Evolutionary conservation across 2,888 invertebrate genomes (phyloP).

Genomic region (Dusona sp.): DNA sequence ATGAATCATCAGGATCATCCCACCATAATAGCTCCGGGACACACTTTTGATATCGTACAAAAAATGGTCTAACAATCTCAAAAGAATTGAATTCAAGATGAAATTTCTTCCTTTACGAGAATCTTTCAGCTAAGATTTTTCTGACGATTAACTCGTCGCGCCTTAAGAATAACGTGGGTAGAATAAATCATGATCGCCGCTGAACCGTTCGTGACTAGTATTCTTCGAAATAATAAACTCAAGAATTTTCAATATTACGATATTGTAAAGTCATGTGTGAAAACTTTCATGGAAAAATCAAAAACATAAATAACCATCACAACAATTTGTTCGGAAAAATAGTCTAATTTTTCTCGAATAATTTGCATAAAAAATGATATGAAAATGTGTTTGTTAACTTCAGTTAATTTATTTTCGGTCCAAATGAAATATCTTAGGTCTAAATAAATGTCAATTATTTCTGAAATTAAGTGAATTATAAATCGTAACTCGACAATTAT

Average conservation of each 20-base stretch:
- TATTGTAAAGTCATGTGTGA: not conserved
- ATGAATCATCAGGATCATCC: constrained; percentile 5
- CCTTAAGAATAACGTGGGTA: not conserved
- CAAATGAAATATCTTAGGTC: not conserved
- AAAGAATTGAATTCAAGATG: constrained; percentile 1
- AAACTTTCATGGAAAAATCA: not conserved
- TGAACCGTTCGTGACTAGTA: not conserved
- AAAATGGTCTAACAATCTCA: not conserved
- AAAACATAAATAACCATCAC: not conserved
- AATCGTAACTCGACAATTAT: not conserved
- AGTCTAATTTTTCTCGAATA: not conserved
- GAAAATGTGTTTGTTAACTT: not conserved
- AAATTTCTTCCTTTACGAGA: not conserved
- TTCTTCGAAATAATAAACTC: not conserved
- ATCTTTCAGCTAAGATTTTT: not conserved
- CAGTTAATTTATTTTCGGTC: not conserved
- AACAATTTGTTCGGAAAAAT: not conserved
- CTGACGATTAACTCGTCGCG: not conserved
- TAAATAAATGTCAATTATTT: not conserved
- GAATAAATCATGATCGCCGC: not conserved
- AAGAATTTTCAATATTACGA: not conserved
- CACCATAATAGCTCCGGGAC: not conserved
- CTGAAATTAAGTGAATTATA: not conserved
- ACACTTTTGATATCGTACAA: not conserved
- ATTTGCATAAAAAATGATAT: not conserved